A percentile compares a stretch with the other conserved stretches of the same genome.
Evolutionary conservation across 2,113 vertebrate genomes (phyloP).

Genomic region (Seriola quinqueradiata): DNA sequence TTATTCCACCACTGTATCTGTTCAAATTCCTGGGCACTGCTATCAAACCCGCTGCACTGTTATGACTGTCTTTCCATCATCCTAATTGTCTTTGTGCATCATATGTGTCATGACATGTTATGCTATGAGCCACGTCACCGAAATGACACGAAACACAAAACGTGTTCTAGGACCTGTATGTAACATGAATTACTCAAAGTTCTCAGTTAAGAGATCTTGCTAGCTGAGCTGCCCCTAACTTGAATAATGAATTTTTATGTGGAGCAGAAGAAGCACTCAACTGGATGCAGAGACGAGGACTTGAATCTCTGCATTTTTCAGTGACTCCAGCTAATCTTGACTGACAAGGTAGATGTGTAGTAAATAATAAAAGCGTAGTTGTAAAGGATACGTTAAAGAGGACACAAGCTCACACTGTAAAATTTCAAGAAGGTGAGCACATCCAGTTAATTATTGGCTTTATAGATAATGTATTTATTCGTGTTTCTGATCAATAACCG

Average conservation of each 20-base stretch:
- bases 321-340: slow-evolving; percentile 13
- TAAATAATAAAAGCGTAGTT: neutral
- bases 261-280: slow-evolving; percentile 21
- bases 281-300: slow-evolving; percentile 14
- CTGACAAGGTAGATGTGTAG: slow-evolving; percentile 9
- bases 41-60: no score
- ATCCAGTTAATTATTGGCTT: neutral
- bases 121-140: neutral
- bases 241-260: slow-evolving; percentile 20
- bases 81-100: neutral
- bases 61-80: neutral
- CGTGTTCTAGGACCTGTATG: neutral
- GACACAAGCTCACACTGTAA: neutral
- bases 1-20: neutral
- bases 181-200: slow-evolving; percentile 4
- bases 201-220: slow-evolving; percentile 15
- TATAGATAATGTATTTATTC: neutral
- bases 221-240: slow-evolving; percentile 22
- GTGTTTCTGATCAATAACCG: neutral
- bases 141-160: neutral
- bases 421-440: neutral
- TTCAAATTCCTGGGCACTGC: neutral
- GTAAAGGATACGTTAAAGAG: neutral
- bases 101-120: neutral
- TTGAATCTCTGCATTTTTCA: slow-evolving; percentile 20